Evolutionary conservation across 2,888 invertebrate species (phyloP), one percentile per base, ranked within the genome.

Genomic region (Colletes collaris): DNA sequence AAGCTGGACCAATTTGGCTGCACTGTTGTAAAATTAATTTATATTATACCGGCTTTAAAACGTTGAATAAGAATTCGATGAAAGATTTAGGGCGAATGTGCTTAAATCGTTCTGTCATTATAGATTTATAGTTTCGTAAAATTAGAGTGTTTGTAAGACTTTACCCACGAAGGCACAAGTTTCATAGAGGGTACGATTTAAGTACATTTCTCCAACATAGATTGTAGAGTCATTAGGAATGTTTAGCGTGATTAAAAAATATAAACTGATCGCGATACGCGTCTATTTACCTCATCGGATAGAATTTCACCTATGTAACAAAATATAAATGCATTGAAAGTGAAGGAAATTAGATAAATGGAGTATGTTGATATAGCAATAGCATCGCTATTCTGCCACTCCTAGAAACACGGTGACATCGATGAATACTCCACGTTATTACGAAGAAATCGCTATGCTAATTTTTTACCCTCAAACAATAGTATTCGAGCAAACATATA

Each of bases 401-500:
- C 79, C 86, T 59, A 74, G 56, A 66, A 60, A 19, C 5, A 46
- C 37, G n/a, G 7, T 10, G 19, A 37, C 27, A 52, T 52, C 49
- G 19, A 13, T 40, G 2, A 91, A 60, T 16, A 88, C 37, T 87
- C 6, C 85, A 8, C 70, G n/a, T n/a, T 5, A 50, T 40, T 40
- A 6, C 6, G 6, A 40, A 4, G 44, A 46, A 46, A 46, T 46
- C 8, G 7, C 5, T 40, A 46, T 0, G 11, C n/a, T n/a, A 37
- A 19, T 52, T 1, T 6, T 50, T 53, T 87, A 90, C 90, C 89
- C 81, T 87, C 56, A 91, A 87, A 27, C 88, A 86, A 46, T 88
- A 90, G 79, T 90, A 92, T 74, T 89, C 90, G 13, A 91, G 81
- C 44, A 91, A 86, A 55, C 92, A 92, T 55, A 91, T 89, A 59